Conservation (phyloP, 1,140 invertebrate species). For the Macrotrachela quadricornifera region DNA sequence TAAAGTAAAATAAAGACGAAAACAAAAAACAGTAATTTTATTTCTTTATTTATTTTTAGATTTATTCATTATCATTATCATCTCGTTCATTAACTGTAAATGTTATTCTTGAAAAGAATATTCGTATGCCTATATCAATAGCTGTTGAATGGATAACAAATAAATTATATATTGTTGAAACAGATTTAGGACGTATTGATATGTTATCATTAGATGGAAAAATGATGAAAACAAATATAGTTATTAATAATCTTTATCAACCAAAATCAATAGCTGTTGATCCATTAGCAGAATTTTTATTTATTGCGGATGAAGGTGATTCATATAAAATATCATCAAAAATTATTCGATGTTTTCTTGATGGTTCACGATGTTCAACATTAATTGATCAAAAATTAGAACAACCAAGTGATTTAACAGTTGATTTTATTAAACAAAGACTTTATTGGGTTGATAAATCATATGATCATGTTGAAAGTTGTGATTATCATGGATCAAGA, state of each 20-base stretch:
- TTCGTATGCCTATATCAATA: not conserved
- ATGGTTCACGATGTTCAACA: conserved; percentile 52
- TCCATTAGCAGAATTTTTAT: conserved; percentile 19
- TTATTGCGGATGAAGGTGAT: conserved; percentile 50
- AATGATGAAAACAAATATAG: not conserved
- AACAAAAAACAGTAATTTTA: no score
- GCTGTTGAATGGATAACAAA: conserved; percentile 3
- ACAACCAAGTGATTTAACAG: conserved; percentile 59
- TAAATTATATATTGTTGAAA: conserved; percentile 1
- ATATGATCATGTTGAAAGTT: conserved; percentile 6
- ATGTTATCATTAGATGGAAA: not conserved
- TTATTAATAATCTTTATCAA: not conserved
- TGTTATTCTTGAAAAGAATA: not conserved
- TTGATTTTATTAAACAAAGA: conserved; percentile 34
- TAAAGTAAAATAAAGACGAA: no score
- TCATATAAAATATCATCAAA: conserved; percentile 26
- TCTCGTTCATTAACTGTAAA: no score
- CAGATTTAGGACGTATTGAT: not conserved
- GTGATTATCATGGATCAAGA: conserved; percentile 1
- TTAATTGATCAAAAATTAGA: conserved; percentile 75
- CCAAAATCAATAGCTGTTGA: not conserved
- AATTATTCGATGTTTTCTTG: conserved; percentile 67
- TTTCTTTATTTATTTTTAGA: no score
- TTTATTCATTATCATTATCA: no score
- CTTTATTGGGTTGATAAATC: conserved; percentile 4